These are phyloP conservation scores for Lethenteron camtschaticum DNA, from an alignment of 2,113 vertebrate species.

Conservation along the genomic window DNA sequence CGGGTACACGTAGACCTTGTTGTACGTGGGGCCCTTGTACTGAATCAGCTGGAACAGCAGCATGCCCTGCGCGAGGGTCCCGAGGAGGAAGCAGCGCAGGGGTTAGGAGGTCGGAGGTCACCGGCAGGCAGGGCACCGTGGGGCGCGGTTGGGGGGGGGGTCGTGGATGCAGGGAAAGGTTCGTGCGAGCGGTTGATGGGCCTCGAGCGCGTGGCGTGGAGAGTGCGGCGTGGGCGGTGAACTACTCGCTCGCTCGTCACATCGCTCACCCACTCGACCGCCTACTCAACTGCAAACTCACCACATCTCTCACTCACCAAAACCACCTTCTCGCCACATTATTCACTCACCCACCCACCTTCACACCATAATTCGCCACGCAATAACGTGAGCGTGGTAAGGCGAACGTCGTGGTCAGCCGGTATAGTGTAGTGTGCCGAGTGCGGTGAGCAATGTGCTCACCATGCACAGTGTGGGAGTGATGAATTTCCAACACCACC, in stretches of 20 bases:
- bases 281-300: background rate
- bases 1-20: background rate
- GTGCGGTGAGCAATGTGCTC: slow-evolving; percentile 13
- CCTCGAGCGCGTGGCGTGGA: background rate
- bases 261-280: background rate
- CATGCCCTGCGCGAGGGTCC: background rate
- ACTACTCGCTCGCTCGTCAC: background rate
- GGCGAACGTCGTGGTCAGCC: background rate
- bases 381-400: background rate
- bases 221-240: background rate
- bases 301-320: too few relatives aligned
- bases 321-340: too few relatives aligned
- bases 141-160: background rate
- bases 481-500: slow-evolving; percentile 85
- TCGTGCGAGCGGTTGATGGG: background rate
- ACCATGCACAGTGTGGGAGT: slow-evolving; percentile 77
- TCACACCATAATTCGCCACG: too few relatives aligned
- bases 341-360: too few relatives aligned
- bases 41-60: background rate
- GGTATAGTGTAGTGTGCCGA: background rate
- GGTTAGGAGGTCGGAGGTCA: background rate
- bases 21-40: background rate
- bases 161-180: background rate
- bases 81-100: background rate
- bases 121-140: background rate